Evolutionary conservation across 1,140 invertebrate species (phyloP).

Genomic region (Chironomus striatipennis): DNA sequence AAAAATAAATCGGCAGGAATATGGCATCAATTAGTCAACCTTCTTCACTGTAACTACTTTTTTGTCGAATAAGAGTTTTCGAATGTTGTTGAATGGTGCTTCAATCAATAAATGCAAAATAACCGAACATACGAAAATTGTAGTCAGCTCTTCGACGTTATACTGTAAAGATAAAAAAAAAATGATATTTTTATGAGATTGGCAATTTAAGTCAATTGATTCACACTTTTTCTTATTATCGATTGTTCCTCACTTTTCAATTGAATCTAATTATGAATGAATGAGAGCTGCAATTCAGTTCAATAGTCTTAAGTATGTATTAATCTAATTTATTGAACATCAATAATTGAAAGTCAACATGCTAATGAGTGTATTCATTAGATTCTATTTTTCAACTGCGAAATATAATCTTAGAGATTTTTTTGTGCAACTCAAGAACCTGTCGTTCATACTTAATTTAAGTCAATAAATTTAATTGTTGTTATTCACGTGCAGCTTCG

Average conservation of each 20-base stretch:
- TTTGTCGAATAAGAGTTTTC: constrained; percentile 43
- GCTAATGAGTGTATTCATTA: not conserved
- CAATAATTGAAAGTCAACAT: constrained; percentile 20
- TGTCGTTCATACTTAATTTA: no score
- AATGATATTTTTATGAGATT: no score
- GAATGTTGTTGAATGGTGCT: constrained; percentile 59
- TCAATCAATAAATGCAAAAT: constrained; percentile 56
- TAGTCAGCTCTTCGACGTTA: constrained; percentile 47
- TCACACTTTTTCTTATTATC: no score
- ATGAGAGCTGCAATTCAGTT: not conserved
- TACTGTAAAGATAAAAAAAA: constrained; percentile 40
- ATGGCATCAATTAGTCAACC: constrained; percentile 12
- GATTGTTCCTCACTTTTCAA: no score
- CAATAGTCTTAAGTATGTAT: not conserved
- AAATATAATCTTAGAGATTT: no score
- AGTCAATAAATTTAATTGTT: not conserved
- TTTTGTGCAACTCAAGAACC: no score
- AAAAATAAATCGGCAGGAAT: not conserved
- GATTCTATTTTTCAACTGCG: no score
- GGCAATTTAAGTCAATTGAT: no score
- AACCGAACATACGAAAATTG: constrained; percentile 48
- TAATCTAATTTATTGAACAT: constrained; percentile 19
- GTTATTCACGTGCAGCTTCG: no score
- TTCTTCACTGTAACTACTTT: constrained; percentile 7
- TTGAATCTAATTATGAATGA: no score